These are phyloP conservation scores for Caenorhabditis latens DNA, from an alignment of 1,140 invertebrate species.

Conservation along the genomic window DNA sequence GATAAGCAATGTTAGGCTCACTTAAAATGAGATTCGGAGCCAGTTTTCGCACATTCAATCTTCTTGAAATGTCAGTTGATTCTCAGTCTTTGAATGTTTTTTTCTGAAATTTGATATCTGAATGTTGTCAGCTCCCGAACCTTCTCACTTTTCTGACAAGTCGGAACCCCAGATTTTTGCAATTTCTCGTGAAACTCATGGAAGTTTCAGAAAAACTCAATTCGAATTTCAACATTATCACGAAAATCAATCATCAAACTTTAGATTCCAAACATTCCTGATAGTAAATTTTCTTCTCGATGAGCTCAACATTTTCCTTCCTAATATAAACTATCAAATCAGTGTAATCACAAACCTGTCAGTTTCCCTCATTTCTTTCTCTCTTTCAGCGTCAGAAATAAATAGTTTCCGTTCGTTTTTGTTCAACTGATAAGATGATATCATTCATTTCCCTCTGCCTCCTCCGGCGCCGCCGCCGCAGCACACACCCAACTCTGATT, in stretches of 20 bases:
- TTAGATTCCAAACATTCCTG: too few relatives aligned
- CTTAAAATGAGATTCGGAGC: not conserved
- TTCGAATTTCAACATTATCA: too few relatives aligned
- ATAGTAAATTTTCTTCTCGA: not conserved
- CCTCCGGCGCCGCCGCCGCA: not conserved
- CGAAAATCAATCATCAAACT: too few relatives aligned
- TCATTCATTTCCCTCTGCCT: slow-evolving; percentile 1
- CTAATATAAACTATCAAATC: not conserved
- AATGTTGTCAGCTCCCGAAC: not conserved
- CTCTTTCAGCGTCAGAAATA: slow-evolving; percentile 10
- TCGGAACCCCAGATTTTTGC: not conserved
- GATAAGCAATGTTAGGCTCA: slow-evolving; percentile 29
- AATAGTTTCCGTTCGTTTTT: slow-evolving; percentile 37
- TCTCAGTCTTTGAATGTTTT: not conserved
- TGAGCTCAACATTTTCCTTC: not conserved
- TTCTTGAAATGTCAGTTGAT: slow-evolving; percentile 13
- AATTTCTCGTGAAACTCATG: not conserved
- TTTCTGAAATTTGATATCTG: slow-evolving; percentile 24
- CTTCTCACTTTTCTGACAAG: not conserved
- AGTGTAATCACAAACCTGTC: not conserved
- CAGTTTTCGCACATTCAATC: not conserved
- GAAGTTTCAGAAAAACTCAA: too few relatives aligned
- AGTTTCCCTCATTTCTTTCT: not conserved
- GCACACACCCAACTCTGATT: slow-evolving; percentile 9
- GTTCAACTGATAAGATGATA: slow-evolving; percentile 41